These are phyloP conservation scores for Hecatera dysodea DNA, from an alignment of 2,888 invertebrate species.

Conservation along the genomic window DNA sequence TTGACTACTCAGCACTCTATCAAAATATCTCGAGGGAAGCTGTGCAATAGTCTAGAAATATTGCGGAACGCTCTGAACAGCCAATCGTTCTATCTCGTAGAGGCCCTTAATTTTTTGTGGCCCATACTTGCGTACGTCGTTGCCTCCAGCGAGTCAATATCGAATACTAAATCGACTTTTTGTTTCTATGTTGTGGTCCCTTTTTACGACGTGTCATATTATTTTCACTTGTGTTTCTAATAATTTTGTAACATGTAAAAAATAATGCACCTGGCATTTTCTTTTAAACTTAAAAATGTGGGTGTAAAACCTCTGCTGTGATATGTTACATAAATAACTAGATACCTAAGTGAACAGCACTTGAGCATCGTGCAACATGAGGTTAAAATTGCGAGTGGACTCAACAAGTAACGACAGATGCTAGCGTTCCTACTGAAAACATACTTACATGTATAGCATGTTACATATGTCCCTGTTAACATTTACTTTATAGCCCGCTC, in stretches of 20 bases:
- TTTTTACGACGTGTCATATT: not conserved
- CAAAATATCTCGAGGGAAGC: constrained; percentile 70
- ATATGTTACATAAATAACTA: constrained; percentile 28
- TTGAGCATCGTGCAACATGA: constrained; percentile 14
- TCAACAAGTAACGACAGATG: constrained; percentile 55
- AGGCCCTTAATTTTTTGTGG: constrained; percentile 48
- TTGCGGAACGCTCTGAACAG: constrained; percentile 55
- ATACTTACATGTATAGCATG: not conserved
- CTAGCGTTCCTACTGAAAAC: constrained; percentile 15
- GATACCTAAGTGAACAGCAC: constrained; percentile 11
- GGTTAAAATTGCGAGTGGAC: constrained; percentile 46
- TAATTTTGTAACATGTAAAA: not conserved
- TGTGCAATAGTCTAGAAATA: constrained; percentile 64
- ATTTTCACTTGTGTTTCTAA: not conserved
- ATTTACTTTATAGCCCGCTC: constrained; percentile 35
- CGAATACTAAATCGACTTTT: constrained; percentile 9
- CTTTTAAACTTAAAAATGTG: not conserved
- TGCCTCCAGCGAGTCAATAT: constrained; percentile 9
- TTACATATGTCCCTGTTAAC: constrained; percentile 19
- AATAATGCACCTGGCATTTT: not conserved
- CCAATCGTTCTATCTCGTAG: constrained; percentile 38
- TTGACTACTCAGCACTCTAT: constrained; percentile 72
- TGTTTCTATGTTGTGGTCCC: constrained; percentile 11
- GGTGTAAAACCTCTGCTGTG: not conserved
- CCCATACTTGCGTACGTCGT: constrained; percentile 9